phyloP scores from a whole-genome alignment of 2,888 invertebrate species.

The Pterostichus niger region DNA sequence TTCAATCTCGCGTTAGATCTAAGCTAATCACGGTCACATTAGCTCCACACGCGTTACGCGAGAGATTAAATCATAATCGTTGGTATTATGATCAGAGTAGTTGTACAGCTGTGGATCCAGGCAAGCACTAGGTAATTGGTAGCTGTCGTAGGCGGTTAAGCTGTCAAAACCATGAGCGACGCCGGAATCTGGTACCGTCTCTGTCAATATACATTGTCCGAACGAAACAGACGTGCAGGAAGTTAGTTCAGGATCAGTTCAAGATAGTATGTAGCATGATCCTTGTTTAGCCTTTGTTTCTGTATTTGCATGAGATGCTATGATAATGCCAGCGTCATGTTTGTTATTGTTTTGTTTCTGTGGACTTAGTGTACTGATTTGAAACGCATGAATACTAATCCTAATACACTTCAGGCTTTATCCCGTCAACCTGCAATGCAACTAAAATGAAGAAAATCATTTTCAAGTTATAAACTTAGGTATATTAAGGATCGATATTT shows the following conservation, averaged over 20 bases:
- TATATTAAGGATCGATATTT: too few relatives aligned
- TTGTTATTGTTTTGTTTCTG: constrained; percentile 44
- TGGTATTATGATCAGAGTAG: constrained; percentile 46
- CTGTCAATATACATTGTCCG: constrained; percentile 24
- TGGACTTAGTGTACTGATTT: constrained; percentile 25
- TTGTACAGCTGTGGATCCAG: constrained; percentile 33
- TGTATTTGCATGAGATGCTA: constrained; percentile 16
- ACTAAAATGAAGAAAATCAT: too few relatives aligned
- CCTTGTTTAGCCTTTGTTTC: constrained; percentile 42
- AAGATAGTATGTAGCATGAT: not conserved
- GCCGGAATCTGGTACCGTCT: not conserved
- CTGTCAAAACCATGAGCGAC: constrained; percentile 49
- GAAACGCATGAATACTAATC: constrained; percentile 22
- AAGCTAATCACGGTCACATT: constrained; percentile 60
- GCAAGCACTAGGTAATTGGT: constrained; percentile 63
- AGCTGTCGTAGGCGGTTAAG: constrained; percentile 61
- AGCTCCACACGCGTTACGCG: constrained; percentile 20
- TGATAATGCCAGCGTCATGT: constrained; percentile 44
- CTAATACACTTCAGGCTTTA: constrained; percentile 1
- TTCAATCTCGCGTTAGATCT: constrained; percentile 39
- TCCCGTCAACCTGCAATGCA: not conserved
- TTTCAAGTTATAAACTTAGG: too few relatives aligned
- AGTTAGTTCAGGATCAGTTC: not conserved
- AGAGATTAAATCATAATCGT: constrained; percentile 61
- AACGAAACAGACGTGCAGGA: constrained; percentile 1